phyloP scores from a whole-genome alignment of 2,113 vertebrate species.

The Colistium nudipinnis region DNA sequence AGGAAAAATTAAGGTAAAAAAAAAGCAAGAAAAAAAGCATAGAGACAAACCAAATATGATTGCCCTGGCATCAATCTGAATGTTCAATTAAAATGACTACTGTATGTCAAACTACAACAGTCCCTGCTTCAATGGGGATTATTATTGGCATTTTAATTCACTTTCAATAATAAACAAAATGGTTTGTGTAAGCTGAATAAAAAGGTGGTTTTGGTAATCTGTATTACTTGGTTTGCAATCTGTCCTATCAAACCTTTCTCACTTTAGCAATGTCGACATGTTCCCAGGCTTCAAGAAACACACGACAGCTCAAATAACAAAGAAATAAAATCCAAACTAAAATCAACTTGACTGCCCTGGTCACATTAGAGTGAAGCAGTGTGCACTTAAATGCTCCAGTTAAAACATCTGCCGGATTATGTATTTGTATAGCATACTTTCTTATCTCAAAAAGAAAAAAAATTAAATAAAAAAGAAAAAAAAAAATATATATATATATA shows the following conservation, averaged over 20 bases:
- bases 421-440: no score
- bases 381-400: no score
- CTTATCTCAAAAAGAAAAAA: no score
- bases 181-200: background rate
- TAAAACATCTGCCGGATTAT: no score
- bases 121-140: background rate
- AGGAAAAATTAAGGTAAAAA: slow-evolving; percentile 19
- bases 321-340: background rate
- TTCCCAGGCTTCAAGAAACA: background rate
- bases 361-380: background rate
- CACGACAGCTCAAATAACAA: background rate
- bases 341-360: background rate
- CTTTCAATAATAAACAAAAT: background rate
- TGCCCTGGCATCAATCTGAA: slow-evolving; percentile 18
- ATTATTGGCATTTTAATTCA: background rate
- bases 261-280: background rate
- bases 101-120: background rate
- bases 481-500: no score
- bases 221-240: background rate
- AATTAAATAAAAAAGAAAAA: no score
- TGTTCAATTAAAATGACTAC: slow-evolving; percentile 21
- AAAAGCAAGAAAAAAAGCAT: slow-evolving; percentile 4
- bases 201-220: background rate
- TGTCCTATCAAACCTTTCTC: background rate
- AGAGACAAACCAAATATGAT: background rate